Conservation (phyloP, 2,888 invertebrate species). For the Tetragonisca angustula region DNA sequence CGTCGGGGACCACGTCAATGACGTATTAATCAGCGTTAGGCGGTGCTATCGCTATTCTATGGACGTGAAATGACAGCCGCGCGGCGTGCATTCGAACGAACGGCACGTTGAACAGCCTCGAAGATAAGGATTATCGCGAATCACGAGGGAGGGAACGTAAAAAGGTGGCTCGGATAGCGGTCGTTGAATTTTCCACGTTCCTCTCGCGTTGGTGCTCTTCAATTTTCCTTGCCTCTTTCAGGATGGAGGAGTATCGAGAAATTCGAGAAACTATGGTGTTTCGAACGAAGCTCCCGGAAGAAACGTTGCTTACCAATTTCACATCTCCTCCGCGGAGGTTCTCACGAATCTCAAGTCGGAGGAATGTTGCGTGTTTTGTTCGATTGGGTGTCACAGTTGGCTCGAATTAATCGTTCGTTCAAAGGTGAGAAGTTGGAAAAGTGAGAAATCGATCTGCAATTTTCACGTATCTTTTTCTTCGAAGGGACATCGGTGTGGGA, state of each 20-base stretch:
- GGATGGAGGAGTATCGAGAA: too few relatives aligned
- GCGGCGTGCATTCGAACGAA: constrained; percentile 38
- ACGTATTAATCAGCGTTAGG: constrained; percentile 55
- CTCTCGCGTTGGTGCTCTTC: neutral
- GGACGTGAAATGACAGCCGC: constrained; percentile 32
- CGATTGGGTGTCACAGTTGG: too few relatives aligned
- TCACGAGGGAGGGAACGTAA: constrained; percentile 8
- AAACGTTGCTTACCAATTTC: too few relatives aligned
- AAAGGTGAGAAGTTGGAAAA: too few relatives aligned
- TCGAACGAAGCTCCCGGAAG: too few relatives aligned
- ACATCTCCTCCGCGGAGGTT: too few relatives aligned
- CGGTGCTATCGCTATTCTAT: constrained; percentile 31
- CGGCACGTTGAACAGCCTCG: constrained; percentile 2
- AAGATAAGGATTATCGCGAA: constrained; percentile 49
- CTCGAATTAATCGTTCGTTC: too few relatives aligned
- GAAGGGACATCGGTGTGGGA: neutral
- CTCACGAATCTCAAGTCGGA: too few relatives aligned
- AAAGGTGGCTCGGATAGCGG: constrained; percentile 4
- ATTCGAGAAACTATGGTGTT: too few relatives aligned
- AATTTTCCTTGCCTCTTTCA: neutral
- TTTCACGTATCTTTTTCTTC: too few relatives aligned
- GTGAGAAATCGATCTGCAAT: too few relatives aligned
- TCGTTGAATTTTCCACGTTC: neutral
- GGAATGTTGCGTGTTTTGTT: too few relatives aligned
- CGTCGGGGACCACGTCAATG: constrained; percentile 27